A percentile compares a stretch with the other conserved stretches of the same genome.
Conservation (phyloP, 1,140 invertebrate species). For the Drosophila micromelanica region DNA sequence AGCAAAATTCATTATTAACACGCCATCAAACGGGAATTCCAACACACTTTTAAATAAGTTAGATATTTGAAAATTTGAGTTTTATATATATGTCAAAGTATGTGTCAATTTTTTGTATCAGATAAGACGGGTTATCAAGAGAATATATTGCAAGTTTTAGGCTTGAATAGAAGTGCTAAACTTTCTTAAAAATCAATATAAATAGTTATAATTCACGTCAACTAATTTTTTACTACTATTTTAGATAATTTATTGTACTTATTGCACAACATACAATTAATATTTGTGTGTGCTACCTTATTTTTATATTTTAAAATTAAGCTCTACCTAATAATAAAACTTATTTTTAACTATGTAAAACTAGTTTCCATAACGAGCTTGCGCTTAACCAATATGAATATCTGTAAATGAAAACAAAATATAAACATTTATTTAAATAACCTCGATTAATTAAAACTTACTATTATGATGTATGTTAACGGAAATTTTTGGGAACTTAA, state of each 20-base stretch:
- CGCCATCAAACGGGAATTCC: too few species aligned
- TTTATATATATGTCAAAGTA: too few species aligned
- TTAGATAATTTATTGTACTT: not conserved
- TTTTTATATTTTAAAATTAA: not conserved
- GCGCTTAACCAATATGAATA: constrained; percentile 57
- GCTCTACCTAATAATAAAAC: not conserved
- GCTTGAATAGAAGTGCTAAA: too few species aligned
- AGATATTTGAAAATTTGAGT: too few species aligned
- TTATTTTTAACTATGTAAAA: not conserved
- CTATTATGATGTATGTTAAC: constrained; percentile 73
- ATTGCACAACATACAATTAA: not conserved
- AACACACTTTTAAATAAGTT: too few species aligned
- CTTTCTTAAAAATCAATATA: too few species aligned
- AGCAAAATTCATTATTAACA: too few species aligned
- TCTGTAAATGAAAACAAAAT: constrained; percentile 37
- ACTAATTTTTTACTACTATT: not conserved
- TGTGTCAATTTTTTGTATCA: too few species aligned
- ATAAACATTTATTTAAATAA: not conserved
- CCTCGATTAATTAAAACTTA: constrained; percentile 34
- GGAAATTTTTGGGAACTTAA: constrained; percentile 57
- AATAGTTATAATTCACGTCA: not conserved
- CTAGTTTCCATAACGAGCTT: not conserved
- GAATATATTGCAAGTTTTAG: too few species aligned
- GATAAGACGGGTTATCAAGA: too few species aligned
- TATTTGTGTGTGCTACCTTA: not conserved